Evolutionary conservation across 2,113 vertebrate genomes (phyloP).

Genomic region (Solea solea): DNA sequence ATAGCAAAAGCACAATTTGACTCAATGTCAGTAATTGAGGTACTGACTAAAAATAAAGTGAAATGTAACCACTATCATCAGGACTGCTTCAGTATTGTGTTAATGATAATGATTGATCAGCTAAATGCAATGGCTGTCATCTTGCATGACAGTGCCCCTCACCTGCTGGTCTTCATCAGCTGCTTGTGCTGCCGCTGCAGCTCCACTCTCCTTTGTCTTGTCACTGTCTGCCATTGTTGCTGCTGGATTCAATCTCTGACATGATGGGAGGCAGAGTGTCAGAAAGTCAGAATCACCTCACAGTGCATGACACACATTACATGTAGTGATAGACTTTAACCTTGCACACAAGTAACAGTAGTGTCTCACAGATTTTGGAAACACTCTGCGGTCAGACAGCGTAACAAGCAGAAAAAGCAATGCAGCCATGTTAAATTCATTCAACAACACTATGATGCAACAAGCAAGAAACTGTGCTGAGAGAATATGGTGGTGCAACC

Average conservation of each 20-base stretch:
- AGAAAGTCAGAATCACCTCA: conserved; percentile 48
- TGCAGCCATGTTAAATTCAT: conserved; percentile 52
- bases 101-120: conserved; percentile 3
- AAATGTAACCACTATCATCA: background rate
- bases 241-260: conserved; percentile 60
- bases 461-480: conserved; percentile 48
- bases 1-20: no score
- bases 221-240: conserved; percentile 75
- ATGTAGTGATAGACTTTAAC: conserved; percentile 35
- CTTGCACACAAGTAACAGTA: background rate
- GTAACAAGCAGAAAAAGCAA: conserved; percentile 32
- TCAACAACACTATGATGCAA: conserved; percentile 71
- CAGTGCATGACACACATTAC: conserved; percentile 37
- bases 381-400: conserved; percentile 26
- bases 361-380: conserved; percentile 20
- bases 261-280: conserved; percentile 27
- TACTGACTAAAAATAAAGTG: no score
- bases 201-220: conserved; percentile 57
- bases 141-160: conserved; percentile 46
- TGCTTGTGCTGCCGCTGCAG: conserved; percentile 43
- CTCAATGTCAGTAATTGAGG: no score
- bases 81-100: background rate
- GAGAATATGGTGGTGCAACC: conserved; percentile 21
- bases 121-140: conserved; percentile 20
- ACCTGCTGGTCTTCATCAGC: conserved; percentile 78